Evolutionary conservation across 1,140 invertebrate species (phyloP), one percentile per base, ranked within the genome.

Genomic region (Latrodectus geometricus): DNA sequence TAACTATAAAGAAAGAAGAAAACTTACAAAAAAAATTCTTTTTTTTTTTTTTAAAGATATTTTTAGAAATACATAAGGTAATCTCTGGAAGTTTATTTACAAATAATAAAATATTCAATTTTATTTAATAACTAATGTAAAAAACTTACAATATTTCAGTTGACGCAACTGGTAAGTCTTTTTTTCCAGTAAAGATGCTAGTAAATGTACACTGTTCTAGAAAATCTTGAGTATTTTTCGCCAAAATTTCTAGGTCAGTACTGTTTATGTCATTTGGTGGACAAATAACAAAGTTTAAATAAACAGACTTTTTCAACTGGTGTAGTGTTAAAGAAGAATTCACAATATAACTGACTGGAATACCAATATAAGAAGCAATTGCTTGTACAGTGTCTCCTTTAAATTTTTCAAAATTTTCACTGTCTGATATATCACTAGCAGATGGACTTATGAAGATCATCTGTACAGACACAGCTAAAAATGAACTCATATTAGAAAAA

Each of bases 251-350:
- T 0, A 78, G 17, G 9, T 65, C 56, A 48, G 56, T 54, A 20
- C n/a, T n/a, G 14, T n/a, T 78, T 11, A 66, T n/a, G 4, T 17
- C 20, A 9, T 12, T 12, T 5, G 76, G 76, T n/a, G 76, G 76
- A 11, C 76, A 78, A 17, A 78, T n/a, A 49, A 15, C 20, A 49
- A 78, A 78, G 11, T 78, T 56, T 66, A 78, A 78, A 78, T 61
- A 78, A 35, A 54, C 76, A 49, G n/a, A 23, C 49, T 78, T 78
- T 35, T 35, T 5, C 5, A 35, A 35, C 35, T 5, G 35, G 8
- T 23, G 65, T n/a, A 78, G 4, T 12, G 23, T 48, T 23, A 78
- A 23, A 20, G 76, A 61, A 35, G 56, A 54, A 78, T 66, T 78
- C n/a, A 66, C 35, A 78, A 78, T 78, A 35, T 78, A 48, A 49